Conservation (phyloP, 1,140 invertebrate species). For the Coenobita brevimanus region DNA sequence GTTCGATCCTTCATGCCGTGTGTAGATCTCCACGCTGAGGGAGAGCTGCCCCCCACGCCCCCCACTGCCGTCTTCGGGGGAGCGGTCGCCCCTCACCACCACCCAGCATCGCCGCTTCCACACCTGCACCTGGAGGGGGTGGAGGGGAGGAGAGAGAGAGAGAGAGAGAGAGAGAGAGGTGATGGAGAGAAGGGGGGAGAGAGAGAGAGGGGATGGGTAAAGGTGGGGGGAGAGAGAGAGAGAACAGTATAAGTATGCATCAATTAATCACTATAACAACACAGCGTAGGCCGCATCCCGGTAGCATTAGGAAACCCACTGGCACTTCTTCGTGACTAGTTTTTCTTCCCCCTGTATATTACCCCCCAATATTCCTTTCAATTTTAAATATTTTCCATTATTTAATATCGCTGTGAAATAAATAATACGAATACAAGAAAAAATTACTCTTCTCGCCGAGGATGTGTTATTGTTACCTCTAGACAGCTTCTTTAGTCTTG, state of each 20-base stretch:
- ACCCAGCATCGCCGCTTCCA: slow-evolving; percentile 68
- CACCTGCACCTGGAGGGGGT: slow-evolving; percentile 58
- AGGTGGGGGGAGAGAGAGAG: background rate
- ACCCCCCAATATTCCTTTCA: no score
- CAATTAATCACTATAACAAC: no score
- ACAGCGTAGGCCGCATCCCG: no score
- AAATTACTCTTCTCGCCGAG: no score
- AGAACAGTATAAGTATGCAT: background rate
- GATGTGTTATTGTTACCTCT: no score
- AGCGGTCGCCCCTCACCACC: slow-evolving; percentile 62
- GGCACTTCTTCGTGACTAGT: no score
- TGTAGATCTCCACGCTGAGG: slow-evolving; percentile 69
- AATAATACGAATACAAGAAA: no score
- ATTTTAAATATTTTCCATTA: no score
- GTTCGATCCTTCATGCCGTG: slow-evolving; percentile 62
- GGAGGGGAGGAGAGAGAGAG: background rate
- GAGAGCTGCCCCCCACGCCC: slow-evolving; percentile 35
- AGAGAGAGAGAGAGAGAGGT: background rate
- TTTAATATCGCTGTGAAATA: no score
- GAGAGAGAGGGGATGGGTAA: background rate
- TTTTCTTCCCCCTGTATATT: no score
- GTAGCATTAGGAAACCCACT: no score
- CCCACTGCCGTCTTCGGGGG: slow-evolving; percentile 52
- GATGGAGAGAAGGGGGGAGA: slow-evolving; percentile 8
- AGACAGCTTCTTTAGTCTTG: no score